These are phyloP conservation scores for Misgurnus mizolepis DNA, from an alignment of 2,113 vertebrate genomes.

Conservation along the genomic window DNA sequence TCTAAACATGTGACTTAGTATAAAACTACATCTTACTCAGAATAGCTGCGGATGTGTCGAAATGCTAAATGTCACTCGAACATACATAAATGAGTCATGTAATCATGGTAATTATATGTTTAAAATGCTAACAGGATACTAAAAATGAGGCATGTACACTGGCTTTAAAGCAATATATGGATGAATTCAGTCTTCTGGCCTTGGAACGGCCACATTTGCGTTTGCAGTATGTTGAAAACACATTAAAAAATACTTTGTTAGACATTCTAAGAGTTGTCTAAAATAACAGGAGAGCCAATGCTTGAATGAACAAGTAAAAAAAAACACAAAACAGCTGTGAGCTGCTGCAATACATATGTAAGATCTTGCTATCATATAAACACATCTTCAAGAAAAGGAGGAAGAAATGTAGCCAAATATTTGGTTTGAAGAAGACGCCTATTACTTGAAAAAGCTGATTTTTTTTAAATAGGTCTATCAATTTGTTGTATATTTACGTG, in stretches of 20 bases:
- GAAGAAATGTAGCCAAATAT: background rate
- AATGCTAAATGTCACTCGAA: constrained; percentile 26
- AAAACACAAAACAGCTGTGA: background rate
- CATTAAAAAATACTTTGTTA: background rate
- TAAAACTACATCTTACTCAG: background rate
- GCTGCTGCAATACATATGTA: background rate
- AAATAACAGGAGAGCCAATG: background rate
- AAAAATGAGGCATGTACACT: background rate
- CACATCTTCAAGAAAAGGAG: background rate
- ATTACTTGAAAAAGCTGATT: background rate
- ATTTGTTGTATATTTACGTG: too few relatives aligned
- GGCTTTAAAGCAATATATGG: background rate
- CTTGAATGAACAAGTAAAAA: constrained; percentile 2
- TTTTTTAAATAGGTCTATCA: too few relatives aligned
- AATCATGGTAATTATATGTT: constrained; percentile 5
- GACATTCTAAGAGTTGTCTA: background rate
- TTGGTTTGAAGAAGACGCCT: background rate
- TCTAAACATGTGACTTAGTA: background rate
- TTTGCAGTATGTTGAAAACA: background rate
- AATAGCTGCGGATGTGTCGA: background rate
- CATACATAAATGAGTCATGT: constrained; percentile 8
- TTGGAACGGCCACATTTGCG: background rate
- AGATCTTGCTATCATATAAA: background rate
- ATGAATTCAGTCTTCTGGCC: background rate
- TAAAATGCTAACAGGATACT: constrained; percentile 18